Percentiles rank a stretch among this genome's conserved stretches.
These are phyloP conservation scores for Griposia aprilina DNA, from an alignment of 2,888 invertebrate species.

Conservation along the genomic window DNA sequence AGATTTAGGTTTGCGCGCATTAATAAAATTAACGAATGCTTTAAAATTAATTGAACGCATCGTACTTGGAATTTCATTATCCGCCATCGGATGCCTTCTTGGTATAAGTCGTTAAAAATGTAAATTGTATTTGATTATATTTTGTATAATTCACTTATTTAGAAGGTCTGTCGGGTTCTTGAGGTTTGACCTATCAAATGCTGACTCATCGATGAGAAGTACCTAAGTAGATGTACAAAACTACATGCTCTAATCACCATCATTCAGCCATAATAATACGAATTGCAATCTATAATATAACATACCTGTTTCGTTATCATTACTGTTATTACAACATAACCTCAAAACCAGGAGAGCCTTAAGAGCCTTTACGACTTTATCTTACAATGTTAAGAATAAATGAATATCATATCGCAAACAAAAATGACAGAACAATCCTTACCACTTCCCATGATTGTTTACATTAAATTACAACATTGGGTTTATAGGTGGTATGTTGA, in stretches of 20 bases:
- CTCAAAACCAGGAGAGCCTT: slow-evolving; percentile 35
- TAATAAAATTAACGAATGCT: slow-evolving; percentile 90
- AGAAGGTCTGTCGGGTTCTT: slow-evolving; percentile 11
- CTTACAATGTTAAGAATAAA: slow-evolving; percentile 61
- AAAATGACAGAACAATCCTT: slow-evolving; percentile 82
- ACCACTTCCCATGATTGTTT: slow-evolving; percentile 85
- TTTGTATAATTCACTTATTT: slow-evolving; percentile 56
- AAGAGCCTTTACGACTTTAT: slow-evolving; percentile 41
- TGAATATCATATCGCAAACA: slow-evolving; percentile 71
- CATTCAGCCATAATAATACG: slow-evolving; percentile 46
- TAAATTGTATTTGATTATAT: slow-evolving; percentile 52
- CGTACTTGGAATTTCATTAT: slow-evolving; percentile 85
- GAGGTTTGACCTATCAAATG: slow-evolving; percentile 31
- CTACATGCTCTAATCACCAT: slow-evolving; percentile 46
- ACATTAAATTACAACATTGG: slow-evolving; percentile 86
- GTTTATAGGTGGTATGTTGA: slow-evolving; percentile 76
- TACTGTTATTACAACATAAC: slow-evolving; percentile 54
- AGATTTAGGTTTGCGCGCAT: slow-evolving; percentile 87
- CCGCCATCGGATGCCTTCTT: slow-evolving; percentile 80
- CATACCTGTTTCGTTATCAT: slow-evolving; percentile 38
- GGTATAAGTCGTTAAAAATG: slow-evolving; percentile 71
- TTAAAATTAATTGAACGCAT: slow-evolving; percentile 88
- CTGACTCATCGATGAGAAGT: slow-evolving; percentile 40
- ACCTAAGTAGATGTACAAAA: slow-evolving; percentile 16
- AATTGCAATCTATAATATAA: slow-evolving; percentile 40